A percentile compares a stretch with the other conserved stretches of the same genome.
phyloP scores from a whole-genome alignment of 1,140 invertebrate species.

The Agraylea sexmaculata region DNA sequence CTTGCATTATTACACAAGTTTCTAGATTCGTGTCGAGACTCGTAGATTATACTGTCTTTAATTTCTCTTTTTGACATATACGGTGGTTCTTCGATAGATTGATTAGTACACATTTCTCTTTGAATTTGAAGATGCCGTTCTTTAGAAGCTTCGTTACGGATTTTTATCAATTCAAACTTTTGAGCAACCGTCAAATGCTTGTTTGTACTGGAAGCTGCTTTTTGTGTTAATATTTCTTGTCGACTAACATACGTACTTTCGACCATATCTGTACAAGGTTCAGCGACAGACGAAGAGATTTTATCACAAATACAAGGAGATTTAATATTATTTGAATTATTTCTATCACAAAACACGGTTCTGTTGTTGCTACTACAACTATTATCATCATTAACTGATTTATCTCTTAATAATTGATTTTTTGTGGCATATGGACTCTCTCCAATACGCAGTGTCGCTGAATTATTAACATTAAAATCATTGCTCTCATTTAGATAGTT shows the following conservation, averaged over 20 bases:
- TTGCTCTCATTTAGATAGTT: slow-evolving; percentile 1
- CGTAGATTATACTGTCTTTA: slow-evolving; percentile 39
- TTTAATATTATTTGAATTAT: background rate
- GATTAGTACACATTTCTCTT: slow-evolving; percentile 27
- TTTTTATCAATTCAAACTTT: slow-evolving; percentile 39
- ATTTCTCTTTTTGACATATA: slow-evolving; percentile 39
- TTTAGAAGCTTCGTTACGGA: slow-evolving; percentile 39
- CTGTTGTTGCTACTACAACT: no score
- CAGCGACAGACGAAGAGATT: slow-evolving; percentile 15
- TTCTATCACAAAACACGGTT: background rate
- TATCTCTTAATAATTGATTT: slow-evolving; percentile 4
- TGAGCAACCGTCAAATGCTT: slow-evolving; percentile 30
- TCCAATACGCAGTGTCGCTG: slow-evolving; percentile 12
- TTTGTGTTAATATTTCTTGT: slow-evolving; percentile 40
- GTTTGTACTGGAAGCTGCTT: slow-evolving; percentile 34
- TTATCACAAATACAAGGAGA: slow-evolving; percentile 17
- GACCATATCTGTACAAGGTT: slow-evolving; percentile 17
- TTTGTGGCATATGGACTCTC: slow-evolving; percentile 9
- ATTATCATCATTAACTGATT: background rate
- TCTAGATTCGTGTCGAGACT: slow-evolving; percentile 37
- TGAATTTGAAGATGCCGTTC: slow-evolving; percentile 39
- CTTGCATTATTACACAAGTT: slow-evolving; percentile 25
- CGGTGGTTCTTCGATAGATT: slow-evolving; percentile 34
- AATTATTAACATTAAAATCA: slow-evolving; percentile 8
- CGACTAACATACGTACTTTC: slow-evolving; percentile 38